These are phyloP conservation scores for Azorinus chamasolen DNA, from an alignment of 2,888 invertebrate species.

Conservation along the genomic window DNA sequence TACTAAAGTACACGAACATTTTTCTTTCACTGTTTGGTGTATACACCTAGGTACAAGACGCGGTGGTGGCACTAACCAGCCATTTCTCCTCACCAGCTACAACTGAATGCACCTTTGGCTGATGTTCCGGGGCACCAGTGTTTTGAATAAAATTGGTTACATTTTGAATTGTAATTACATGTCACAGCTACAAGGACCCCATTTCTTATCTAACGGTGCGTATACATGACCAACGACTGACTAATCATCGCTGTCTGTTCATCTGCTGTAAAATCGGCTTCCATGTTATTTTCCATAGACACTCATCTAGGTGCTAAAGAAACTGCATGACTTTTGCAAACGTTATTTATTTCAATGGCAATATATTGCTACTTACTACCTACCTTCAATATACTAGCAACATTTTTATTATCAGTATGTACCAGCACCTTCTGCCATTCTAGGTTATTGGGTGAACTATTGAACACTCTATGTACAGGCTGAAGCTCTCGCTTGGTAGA, in stretches of 20 bases:
- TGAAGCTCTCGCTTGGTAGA: conserved; percentile 54
- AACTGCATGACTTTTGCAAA: conserved; percentile 23
- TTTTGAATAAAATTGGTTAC: conserved; percentile 20
- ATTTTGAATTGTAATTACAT: conserved; percentile 26
- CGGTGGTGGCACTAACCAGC: conserved; percentile 39
- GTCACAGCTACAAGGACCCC: conserved; percentile 11
- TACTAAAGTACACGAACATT: conserved; percentile 1
- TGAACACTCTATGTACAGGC: conserved; percentile 16
- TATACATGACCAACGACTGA: background rate
- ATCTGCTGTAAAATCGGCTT: conserved; percentile 30
- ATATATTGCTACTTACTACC: conserved; percentile 43
- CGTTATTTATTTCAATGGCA: conserved; percentile 29
- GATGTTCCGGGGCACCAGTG: conserved; percentile 24
- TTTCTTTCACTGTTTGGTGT: conserved; percentile 4
- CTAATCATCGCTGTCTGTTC: conserved; percentile 29
- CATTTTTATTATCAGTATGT: conserved; percentile 47
- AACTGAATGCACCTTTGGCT: conserved; percentile 5
- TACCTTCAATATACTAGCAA: conserved; percentile 21
- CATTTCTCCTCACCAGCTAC: conserved; percentile 3
- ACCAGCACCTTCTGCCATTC: conserved; percentile 21
- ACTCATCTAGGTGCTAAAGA: conserved; percentile 16
- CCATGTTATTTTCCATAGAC: conserved; percentile 22
- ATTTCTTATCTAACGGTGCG: background rate
- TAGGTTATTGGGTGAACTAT: conserved; percentile 3
- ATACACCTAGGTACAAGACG: conserved; percentile 11